phyloP scores from a whole-genome alignment of 1,140 invertebrate genomes.

The Neodiprion lecontei region DNA sequence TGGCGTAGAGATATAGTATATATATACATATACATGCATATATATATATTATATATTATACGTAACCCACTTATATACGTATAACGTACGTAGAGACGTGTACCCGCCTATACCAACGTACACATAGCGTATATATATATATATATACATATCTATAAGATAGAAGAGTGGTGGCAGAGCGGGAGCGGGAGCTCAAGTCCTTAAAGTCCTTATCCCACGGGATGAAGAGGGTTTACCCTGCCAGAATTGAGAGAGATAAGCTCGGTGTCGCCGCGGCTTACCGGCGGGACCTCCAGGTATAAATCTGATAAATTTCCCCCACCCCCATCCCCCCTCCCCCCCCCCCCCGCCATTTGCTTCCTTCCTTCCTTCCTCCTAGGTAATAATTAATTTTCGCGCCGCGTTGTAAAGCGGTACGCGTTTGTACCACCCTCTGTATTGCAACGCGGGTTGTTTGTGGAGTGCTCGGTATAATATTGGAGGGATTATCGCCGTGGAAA shows the following conservation, averaged over 20 bases:
- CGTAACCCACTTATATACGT: no score
- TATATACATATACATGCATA: no score
- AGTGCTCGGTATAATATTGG: no score
- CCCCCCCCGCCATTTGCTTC: slow-evolving; percentile 10
- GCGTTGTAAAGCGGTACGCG: no score
- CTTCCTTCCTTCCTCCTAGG: slow-evolving; percentile 1
- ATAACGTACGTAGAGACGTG: no score
- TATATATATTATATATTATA: no score
- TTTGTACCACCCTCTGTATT: no score
- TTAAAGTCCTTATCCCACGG: slow-evolving; percentile 2
- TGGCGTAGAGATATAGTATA: no score
- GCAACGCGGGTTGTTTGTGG: no score
- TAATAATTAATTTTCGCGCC: not conserved
- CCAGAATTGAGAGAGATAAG: slow-evolving; percentile 7
- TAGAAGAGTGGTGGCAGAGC: not conserved
- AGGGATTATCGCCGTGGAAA: no score
- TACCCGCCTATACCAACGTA: no score
- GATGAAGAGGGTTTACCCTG: slow-evolving; percentile 5
- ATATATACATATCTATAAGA: not conserved
- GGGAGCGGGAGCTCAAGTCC: not conserved
- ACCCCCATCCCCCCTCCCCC: slow-evolving; percentile 11
- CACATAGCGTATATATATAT: no score
- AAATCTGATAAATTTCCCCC: slow-evolving; percentile 11
- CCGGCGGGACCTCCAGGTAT: not conserved
- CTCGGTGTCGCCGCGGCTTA: not conserved